Evolutionary conservation across 1,140 invertebrate genomes (phyloP).

Genomic region (Cyclina sinensis): DNA sequence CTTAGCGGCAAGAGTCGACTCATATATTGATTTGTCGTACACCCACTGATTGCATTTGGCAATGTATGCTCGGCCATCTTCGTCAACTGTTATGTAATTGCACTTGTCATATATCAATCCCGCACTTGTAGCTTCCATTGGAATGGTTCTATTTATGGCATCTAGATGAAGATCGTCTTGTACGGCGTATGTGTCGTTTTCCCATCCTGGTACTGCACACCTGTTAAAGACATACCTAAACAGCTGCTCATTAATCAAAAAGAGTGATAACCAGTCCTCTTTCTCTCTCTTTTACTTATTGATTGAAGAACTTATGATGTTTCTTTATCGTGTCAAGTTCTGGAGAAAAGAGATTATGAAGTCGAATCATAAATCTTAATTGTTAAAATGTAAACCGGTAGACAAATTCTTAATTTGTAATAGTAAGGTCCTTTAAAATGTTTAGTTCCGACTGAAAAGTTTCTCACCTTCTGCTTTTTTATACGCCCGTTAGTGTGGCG

Average conservation of each 20-base stretch:
- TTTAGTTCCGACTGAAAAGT: no score
- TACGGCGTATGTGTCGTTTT: conserved; percentile 27
- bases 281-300: neutral
- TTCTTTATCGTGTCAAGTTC: neutral
- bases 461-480: no score
- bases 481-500: no score
- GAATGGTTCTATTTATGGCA: conserved; percentile 30
- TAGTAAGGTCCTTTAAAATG: no score
- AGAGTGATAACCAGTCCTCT: neutral
- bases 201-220: conserved; percentile 29
- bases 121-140: neutral
- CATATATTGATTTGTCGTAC: conserved; percentile 27
- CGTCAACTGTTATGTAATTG: neutral
- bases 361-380: no score
- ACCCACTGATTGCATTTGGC: conserved; percentile 7
- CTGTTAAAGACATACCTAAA: neutral
- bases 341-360: no score
- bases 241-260: neutral
- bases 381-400: no score
- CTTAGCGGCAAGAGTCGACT: neutral
- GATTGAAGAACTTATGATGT: neutral
- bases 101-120: neutral
- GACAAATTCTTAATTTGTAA: no score
- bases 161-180: neutral
- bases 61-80: neutral